Base-by-base conservation (phyloP, 2,113 vertebrate genomes). In the Thunnus thynnus region DNA sequence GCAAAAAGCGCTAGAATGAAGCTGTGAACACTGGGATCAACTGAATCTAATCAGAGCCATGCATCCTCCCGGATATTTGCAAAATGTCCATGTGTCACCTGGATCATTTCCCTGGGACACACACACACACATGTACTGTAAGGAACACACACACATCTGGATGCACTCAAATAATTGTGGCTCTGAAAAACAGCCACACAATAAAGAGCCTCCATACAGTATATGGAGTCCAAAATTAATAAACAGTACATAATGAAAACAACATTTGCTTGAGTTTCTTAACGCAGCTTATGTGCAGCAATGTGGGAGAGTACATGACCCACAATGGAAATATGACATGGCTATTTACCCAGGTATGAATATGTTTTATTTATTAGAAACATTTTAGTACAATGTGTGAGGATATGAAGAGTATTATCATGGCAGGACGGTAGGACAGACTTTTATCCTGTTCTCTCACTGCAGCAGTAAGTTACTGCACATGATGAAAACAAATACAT, bases 81-180 rank as follows among this genome's bases (percentile, higher is more conserved):
- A 76, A 81, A 62, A n/a, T 47, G 87, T 82, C 76, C 72, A 93
- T 91, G 90, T 92, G 88, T 92, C 82, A 83, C 67, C 86, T 90
- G 84, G 88, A 89, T 70, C 78, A 25, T 55, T 87, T 82, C 86
- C 83, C 78, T 72, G 48, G 11, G 20, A 50, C 13, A 3, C 57
- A 60, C 51, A 27, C 51, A 27, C 27, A 30, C 27, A 30, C 27
- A 30, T 4, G 36, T 46, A 47, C 22, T 69, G 25, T 7, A 13
- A 66, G 30, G 48, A 17, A 60, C 36, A 72, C 41, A 57, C 48
- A 71, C 47, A 87, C 88, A 88, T 85, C 90, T 93, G 89, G 80
- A 85, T 64, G 50, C 72, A 80, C 62, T 86, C 48, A 60, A 50
- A 44, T n/a, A 64, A 52, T 47, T 41, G 48, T 36, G 74, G 64